Percentiles rank a stretch among this genome's conserved stretches.
phyloP scores from a whole-genome alignment of 92 coral and sea anemone genomes.

The Virgularia gustaviana region DNA sequence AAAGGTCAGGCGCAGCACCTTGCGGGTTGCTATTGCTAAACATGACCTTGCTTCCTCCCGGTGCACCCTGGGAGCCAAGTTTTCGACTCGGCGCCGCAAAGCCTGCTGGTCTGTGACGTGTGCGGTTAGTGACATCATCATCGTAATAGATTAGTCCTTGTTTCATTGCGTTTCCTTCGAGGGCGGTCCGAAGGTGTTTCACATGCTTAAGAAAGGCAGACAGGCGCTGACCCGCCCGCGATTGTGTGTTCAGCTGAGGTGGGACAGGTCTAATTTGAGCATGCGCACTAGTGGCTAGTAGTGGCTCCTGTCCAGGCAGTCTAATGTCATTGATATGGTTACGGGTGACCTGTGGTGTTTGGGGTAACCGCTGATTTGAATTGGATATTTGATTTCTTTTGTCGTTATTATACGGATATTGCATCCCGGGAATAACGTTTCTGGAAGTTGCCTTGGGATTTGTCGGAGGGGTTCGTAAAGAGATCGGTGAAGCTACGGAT shows the following conservation, averaged over 20 bases:
- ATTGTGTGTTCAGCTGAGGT: not conserved
- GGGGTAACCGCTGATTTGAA: not conserved
- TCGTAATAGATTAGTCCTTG: slow-evolving; percentile 22
- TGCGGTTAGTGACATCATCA: slow-evolving; percentile 30
- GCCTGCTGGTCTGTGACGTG: slow-evolving; percentile 25
- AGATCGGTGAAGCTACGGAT: too few relatives aligned
- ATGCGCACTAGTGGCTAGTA: not conserved
- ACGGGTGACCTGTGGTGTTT: not conserved
- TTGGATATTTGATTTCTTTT: slow-evolving; percentile 8
- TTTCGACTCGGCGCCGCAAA: slow-evolving; percentile 32
- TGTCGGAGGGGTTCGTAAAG: not conserved
- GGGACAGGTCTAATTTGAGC: not conserved
- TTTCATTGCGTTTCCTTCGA: slow-evolving; percentile 19
- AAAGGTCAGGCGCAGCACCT: too few relatives aligned
- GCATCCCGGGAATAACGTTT: too few relatives aligned
- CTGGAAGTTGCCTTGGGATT: too few relatives aligned
- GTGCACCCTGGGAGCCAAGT: slow-evolving; percentile 32
- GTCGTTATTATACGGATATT: not conserved
- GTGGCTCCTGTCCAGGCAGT: not conserved
- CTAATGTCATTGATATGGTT: slow-evolving; percentile 7
- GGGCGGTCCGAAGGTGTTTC: slow-evolving; percentile 9
- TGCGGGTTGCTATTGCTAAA: too few relatives aligned
- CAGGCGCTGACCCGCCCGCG: not conserved
- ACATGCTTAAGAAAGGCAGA: slow-evolving; percentile 18
- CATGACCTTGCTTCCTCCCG: slow-evolving; percentile 24